Evolutionary conservation across 2,113 vertebrate species (phyloP), one percentile per base, ranked within the genome.

Genomic region (Cricetomys ansorgei): DNA sequence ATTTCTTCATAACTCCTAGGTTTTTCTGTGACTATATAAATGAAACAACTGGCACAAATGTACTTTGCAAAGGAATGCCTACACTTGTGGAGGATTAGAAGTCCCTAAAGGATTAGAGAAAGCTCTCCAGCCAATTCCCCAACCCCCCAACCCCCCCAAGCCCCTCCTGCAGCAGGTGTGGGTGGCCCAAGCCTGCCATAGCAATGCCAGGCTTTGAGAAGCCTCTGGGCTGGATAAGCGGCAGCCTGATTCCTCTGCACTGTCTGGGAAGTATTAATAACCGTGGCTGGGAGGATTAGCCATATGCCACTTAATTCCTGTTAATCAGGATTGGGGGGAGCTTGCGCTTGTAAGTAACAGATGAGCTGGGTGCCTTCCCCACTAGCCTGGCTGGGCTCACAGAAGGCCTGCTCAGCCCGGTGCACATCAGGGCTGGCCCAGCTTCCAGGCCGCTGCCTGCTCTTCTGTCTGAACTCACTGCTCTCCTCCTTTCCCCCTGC

Each of bases 311-410:
- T 94, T 97, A 97, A 98, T 98, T 98, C 97, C 67, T 17, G 79
- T 92, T 91, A 98, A 98, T 97, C 96, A 89, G 98, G 98, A 98
- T 96, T 96, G 97, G 93, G 94, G 96, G 95, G 96, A 97, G 97
- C 95, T 98, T 92, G 97, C 88, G 97, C 97, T 97, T 97, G 96
- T 79, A 98, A 98, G 94, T 95, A 96, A 96, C 95, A 96, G 97
- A 94, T 69, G 96, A 98, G 97, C 96, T 29, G 94, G 86, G 43
- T 76, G 57, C 43, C 0, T 87, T 92, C 96, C 94, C 40, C 23
- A 85, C 89, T 80, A 79, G 89, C 73, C 94, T 27, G 0, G 59
- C 76, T 72, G 92, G 93, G 94, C 85, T 75, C 72, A 16, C 37
- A 50, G 81, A 5, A n/a, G 25, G 43, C 16, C 43, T 21, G 29